Evolutionary conservation across 2,888 invertebrate species (phyloP).

Genomic region (Leistus spinibarbis): DNA sequence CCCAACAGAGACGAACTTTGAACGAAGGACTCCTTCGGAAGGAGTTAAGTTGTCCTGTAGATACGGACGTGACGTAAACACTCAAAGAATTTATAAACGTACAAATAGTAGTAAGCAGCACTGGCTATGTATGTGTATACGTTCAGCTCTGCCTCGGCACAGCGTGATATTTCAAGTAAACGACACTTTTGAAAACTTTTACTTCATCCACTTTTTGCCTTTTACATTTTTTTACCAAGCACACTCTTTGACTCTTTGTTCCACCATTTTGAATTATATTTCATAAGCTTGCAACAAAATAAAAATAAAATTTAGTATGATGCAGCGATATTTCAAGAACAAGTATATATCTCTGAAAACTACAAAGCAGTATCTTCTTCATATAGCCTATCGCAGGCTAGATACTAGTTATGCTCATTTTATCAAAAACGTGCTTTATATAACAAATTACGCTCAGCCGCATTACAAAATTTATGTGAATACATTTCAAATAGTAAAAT

Average conservation of each 20-base stretch:
- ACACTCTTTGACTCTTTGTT: not conserved
- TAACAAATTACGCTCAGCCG: no score
- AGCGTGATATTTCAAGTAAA: not conserved
- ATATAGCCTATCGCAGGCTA: no score
- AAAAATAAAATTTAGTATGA: not conserved
- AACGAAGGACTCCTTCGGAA: no score
- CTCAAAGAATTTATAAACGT: not conserved
- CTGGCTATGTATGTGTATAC: no score
- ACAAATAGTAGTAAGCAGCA: no score
- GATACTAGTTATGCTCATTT: no score
- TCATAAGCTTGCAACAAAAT: not conserved
- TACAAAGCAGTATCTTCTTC: no score
- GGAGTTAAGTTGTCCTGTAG: not conserved
- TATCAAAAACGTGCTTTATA: no score
- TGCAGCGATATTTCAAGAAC: not conserved
- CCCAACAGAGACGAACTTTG: conserved; percentile 1
- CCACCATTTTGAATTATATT: not conserved
- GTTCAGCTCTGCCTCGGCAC: not conserved
- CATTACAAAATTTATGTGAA: no score
- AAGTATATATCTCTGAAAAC: no score
- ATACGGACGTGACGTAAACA: not conserved
- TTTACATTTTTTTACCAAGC: not conserved
- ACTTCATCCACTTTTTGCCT: not conserved
- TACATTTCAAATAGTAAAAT: no score
- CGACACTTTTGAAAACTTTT: not conserved